Percentiles rank a stretch among this genome's conserved stretches.
Evolutionary conservation across 2,113 vertebrate genomes (phyloP).

Genomic region (Apeltes quadracus): DNA sequence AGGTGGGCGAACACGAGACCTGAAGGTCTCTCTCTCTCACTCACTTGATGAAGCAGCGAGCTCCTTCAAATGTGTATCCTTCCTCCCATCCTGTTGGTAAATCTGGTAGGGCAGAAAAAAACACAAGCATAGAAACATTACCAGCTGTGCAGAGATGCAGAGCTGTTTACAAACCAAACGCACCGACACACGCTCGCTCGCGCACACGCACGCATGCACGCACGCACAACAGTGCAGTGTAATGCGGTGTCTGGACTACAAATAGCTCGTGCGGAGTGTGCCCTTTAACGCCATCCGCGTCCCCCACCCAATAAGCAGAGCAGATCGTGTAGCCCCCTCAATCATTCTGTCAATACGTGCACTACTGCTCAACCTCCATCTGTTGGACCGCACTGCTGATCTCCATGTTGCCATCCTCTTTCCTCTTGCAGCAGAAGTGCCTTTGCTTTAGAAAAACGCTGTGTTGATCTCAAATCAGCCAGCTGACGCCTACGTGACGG

Average conservation of each 20-base stretch:
- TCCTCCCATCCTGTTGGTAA: constrained; percentile 97
- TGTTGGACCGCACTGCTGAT: constrained; percentile 16
- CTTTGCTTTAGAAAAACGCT: constrained; percentile 12
- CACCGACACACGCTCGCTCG: not conserved
- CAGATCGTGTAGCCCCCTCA: constrained; percentile 18
- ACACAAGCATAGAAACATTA: constrained; percentile 30
- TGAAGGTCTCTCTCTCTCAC: constrained; percentile 55
- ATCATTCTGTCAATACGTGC: not conserved
- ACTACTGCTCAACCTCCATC: constrained; percentile 17
- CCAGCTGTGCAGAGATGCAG: constrained; percentile 29
- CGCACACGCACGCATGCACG: constrained; percentile 20
- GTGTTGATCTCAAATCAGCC: constrained; percentile 26
- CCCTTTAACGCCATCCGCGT: constrained; percentile 11
- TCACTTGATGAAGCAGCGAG: constrained; percentile 98
- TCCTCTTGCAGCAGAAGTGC: constrained; percentile 10
- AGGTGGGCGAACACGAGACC: constrained; percentile 30
- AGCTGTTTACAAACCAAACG: not conserved
- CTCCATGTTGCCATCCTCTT: constrained; percentile 5
- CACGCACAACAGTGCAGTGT: constrained; percentile 51
- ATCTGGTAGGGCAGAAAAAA: constrained; percentile 77
- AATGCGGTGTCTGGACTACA: constrained; percentile 52
- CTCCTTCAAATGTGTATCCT: constrained; percentile 96
- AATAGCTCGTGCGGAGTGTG: constrained; percentile 21
- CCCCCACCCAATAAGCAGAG: constrained; percentile 3
- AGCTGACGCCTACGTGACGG: constrained; percentile 65